Evolutionary conservation across 1,140 invertebrate species (phyloP), one percentile per base, ranked within the genome.

Genomic region (Plutomurus gul): DNA sequence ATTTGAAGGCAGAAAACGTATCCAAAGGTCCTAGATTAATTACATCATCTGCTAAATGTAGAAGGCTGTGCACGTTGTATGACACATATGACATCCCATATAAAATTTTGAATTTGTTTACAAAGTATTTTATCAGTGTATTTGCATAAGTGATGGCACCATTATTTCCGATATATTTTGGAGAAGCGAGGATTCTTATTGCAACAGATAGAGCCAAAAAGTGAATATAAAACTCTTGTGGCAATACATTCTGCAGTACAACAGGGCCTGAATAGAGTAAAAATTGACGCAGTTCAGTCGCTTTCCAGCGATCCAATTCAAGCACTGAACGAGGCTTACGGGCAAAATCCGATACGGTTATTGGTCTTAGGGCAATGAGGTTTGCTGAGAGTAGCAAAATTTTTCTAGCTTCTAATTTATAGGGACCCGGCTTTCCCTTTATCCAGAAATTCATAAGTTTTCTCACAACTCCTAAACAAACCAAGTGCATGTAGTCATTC

Each of bases 251-350:
- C 77, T 82, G 84, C 27, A 88, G 82, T 46, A 86, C 84, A 18
- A 87, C 76, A 56, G 86, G 84, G 7, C 87, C 88, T 22, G 84
- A 85, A 83, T 89, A 89, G 2, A 88, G 79, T 27, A 89, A 77
- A 83, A 88, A 87, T 70, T 85, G 81, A 33, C 87, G 79, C 80
- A 87, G 87, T 82, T 89, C 88, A 51, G 87, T 88, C 5, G 87
- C 88, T 83, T 88, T 89, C 87, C 87, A 89, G n/a, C 84, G 47
- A 6, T 85, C 81, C 51, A 86, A 27, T 40, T 87, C 85, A 25
- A 71, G 33, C 3, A 88, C 75, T 27, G 74, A 36, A 75, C 86
- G 80, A 10, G 87, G 86, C 77, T 87, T 86, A 76, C 87, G 74
- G 39, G 71, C 56, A 85, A 87, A 88, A 80, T 88, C 86, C 39